Evolutionary conservation across 1,140 invertebrate genomes (phyloP).

Genomic region (Trichonephila inaurata): DNA sequence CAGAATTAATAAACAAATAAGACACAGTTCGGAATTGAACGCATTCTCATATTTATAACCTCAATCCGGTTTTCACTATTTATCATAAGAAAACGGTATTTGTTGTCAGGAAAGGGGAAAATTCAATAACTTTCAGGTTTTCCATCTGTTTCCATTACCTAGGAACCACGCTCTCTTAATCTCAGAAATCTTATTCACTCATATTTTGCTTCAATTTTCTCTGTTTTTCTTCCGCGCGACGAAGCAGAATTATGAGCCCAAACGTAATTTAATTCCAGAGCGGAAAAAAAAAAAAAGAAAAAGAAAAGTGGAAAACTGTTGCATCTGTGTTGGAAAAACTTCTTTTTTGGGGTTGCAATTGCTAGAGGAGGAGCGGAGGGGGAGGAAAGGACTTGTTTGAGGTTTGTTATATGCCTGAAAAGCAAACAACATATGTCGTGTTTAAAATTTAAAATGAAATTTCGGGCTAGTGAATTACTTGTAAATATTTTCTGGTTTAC

Average conservation of each 20-base stretch:
- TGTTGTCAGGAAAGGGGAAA: neutral
- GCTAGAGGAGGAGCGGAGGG: too few species aligned
- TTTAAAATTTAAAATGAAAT: conserved; percentile 20
- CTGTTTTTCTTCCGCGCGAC: neutral
- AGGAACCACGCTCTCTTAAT: neutral
- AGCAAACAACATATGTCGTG: neutral
- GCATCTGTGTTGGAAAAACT: neutral
- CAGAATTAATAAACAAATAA: neutral
- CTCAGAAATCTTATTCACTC: neutral
- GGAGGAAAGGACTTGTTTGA: neutral
- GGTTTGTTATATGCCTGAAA: neutral
- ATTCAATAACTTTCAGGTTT: neutral
- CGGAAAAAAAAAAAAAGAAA: neutral
- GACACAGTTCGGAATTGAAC: neutral
- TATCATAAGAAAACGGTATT: neutral
- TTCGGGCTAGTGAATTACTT: neutral
- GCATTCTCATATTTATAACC: neutral
- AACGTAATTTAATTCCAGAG: conserved; percentile 8
- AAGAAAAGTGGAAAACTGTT: conserved; percentile 6
- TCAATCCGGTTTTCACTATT: neutral
- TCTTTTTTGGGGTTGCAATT: neutral
- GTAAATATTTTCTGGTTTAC: neutral
- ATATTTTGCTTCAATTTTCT: conserved; percentile 1
- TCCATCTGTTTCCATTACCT: conserved; percentile 9
- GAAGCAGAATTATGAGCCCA: conserved; percentile 4